These are phyloP conservation scores for Cheiracanthium punctorium DNA, from an alignment of 2,888 invertebrate species.

Conservation along the genomic window DNA sequence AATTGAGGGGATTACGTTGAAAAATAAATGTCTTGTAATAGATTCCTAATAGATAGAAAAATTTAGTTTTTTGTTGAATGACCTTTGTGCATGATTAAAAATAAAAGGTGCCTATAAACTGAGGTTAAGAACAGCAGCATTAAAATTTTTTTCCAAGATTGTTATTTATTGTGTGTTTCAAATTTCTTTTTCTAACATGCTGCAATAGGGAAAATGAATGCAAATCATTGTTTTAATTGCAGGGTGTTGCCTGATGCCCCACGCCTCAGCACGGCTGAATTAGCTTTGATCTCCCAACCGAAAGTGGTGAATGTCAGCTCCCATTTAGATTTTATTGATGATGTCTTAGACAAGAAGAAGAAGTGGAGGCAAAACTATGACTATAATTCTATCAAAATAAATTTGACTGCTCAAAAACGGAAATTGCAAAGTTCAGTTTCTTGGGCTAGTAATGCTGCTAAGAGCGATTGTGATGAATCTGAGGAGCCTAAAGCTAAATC, in stretches of 20 bases:
- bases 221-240: no score
- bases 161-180: background rate
- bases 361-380: conserved; percentile 29
- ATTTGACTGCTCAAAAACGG: conserved; percentile 35
- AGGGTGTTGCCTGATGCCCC: conserved; percentile 68
- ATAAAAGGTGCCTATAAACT: no score
- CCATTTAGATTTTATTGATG: conserved; percentile 38
- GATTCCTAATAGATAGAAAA: no score
- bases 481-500: conserved; percentile 50
- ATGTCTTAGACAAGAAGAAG: conserved; percentile 43
- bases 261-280: conserved; percentile 49
- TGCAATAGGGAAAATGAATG: no score
- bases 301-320: conserved; percentile 36
- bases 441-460: conserved; percentile 36
- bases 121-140: no score
- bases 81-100: no score
- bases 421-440: conserved; percentile 64
- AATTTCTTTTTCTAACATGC: conserved; percentile 24
- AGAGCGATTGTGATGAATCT: conserved; percentile 5
- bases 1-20: no score
- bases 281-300: conserved; percentile 50
- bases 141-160: background rate
- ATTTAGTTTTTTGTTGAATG: no score
- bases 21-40: no score
- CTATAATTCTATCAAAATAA: conserved; percentile 5